Percentiles rank a stretch among this genome's conserved stretches.
Evolutionary conservation across 2,888 invertebrate species (phyloP).

Genomic region (Cacoxenus indagator): DNA sequence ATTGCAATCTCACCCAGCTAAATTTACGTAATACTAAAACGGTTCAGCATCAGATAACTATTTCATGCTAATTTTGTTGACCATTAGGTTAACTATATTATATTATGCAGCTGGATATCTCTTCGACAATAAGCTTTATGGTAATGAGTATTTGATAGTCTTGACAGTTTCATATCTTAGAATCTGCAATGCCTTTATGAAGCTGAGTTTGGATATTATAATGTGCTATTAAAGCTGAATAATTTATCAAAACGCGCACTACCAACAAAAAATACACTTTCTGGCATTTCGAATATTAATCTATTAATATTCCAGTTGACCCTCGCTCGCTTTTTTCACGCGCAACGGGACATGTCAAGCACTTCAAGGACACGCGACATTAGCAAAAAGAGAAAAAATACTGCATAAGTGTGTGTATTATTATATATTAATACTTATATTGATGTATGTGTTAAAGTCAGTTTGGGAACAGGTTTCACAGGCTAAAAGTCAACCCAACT

Average conservation of each 20-base stretch:
- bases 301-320: slow-evolving; percentile 36
- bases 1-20: too few species aligned
- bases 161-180: too few species aligned
- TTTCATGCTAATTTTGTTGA: too few species aligned
- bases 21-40: too few species aligned
- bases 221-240: slow-evolving; percentile 25
- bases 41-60: too few species aligned
- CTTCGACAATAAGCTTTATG: too few species aligned
- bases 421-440: background rate
- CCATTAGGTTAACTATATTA: too few species aligned
- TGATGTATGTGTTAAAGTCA: background rate
- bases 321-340: background rate
- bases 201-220: too few species aligned
- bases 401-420: background rate
- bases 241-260: slow-evolving; percentile 57
- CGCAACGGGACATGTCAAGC: background rate
- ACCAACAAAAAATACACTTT: background rate
- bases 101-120: too few species aligned
- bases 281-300: slow-evolving; percentile 50
- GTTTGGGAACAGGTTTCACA: background rate
- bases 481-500: background rate
- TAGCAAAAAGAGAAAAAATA: background rate
- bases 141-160: too few species aligned
- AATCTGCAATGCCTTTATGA: too few species aligned
- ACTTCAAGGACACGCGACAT: slow-evolving; percentile 7